Conservation (phyloP, 2,797 vertebrate genomes). For the Garrulus glandarius region DNA sequence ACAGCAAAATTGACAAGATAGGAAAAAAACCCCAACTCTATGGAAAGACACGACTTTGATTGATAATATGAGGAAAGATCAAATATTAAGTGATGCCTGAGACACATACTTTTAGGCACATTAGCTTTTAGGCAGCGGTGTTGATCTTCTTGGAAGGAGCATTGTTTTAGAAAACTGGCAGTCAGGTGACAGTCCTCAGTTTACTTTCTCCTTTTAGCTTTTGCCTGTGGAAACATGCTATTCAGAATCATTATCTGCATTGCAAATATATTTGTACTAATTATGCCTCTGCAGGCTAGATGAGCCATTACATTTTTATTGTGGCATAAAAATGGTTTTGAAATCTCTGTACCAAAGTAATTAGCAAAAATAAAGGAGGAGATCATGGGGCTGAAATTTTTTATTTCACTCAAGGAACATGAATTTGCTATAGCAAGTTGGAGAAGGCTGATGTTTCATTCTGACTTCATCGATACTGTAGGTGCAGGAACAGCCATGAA, state of each 20-base stretch:
- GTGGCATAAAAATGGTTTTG: slow-evolving; percentile 15
- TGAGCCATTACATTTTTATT: slow-evolving; percentile 5
- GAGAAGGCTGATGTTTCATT: slow-evolving; percentile 49
- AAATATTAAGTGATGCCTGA: neutral
- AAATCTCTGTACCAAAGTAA: slow-evolving; percentile 5
- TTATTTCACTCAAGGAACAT: neutral
- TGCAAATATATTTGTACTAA: neutral
- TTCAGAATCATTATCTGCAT: neutral
- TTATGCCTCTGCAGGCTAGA: neutral
- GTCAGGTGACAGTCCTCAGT: neutral
- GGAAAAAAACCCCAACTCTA: neutral
- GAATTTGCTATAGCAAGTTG: slow-evolving; percentile 44
- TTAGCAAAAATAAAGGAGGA: slow-evolving; percentile 29
- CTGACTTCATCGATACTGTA: slow-evolving; percentile 26
- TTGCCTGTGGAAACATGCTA: neutral
- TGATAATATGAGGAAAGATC: neutral
- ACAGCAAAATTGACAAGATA: neutral
- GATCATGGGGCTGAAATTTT: neutral
- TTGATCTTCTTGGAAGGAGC: neutral
- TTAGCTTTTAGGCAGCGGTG: neutral
- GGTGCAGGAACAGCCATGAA: slow-evolving; percentile 27
- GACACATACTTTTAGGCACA: neutral
- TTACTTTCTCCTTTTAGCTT: neutral
- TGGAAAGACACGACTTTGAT: neutral
- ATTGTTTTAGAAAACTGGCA: neutral